Conservation (phyloP, 2,113 vertebrate species). For the Alouatta palliata region DNA sequence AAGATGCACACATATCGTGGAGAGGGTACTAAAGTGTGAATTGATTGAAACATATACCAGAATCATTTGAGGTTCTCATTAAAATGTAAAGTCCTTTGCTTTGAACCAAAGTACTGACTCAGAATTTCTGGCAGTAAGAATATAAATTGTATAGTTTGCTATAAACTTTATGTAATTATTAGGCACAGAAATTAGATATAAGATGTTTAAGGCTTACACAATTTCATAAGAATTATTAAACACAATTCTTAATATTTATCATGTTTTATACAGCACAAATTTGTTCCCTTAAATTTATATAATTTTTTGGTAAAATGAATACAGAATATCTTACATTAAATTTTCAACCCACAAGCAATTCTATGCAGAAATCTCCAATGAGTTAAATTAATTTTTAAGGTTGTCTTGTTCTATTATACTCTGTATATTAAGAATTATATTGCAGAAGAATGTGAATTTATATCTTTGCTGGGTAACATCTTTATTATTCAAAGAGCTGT, state of each 20-base stretch:
- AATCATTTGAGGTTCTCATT: slow-evolving; percentile 56
- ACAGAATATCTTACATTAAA: not conserved
- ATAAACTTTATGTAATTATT: slow-evolving; percentile 44
- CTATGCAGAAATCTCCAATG: not conserved
- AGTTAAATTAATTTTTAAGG: slow-evolving; percentile 42
- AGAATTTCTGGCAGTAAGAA: slow-evolving; percentile 40
- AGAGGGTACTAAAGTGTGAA: slow-evolving; percentile 4
- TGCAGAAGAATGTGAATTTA: slow-evolving; percentile 1
- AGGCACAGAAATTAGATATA: slow-evolving; percentile 8
- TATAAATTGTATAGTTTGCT: slow-evolving; percentile 51
- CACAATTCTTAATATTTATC: not conserved
- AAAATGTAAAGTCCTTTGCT: slow-evolving; percentile 58
- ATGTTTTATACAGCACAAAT: not conserved
- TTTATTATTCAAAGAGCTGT: slow-evolving; percentile 50
- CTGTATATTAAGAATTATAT: slow-evolving; percentile 1
- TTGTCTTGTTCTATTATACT: not conserved
- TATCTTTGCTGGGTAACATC: not conserved
- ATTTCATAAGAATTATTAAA: not conserved
- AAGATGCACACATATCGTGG: not conserved
- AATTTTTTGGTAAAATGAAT: not conserved
- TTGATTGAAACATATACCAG: slow-evolving; percentile 36
- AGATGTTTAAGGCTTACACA: not conserved
- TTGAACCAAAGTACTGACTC: slow-evolving; percentile 36
- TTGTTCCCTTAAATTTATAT: not conserved
- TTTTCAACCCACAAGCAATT: not conserved